Evolutionary conservation across 2,888 invertebrate species (phyloP), one percentile per base, ranked within the genome.

Genomic region (Nezara viridula): DNA sequence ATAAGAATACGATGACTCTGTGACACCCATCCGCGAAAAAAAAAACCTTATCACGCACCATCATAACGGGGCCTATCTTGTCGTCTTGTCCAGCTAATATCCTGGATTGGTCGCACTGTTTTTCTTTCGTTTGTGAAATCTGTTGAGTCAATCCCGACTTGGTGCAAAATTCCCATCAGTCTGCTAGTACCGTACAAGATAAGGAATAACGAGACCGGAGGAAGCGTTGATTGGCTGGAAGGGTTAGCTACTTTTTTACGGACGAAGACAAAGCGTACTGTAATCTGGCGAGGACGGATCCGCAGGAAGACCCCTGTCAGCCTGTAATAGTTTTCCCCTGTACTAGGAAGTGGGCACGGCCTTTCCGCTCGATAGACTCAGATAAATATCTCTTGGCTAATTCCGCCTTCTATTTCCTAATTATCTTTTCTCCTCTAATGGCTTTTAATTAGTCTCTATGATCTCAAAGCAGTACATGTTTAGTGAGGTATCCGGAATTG

Each of bases 321-420:
- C 14, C 16, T 32, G 32, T 66, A 66, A 66, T 66, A 66, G 66
- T 66, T 1, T 66, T 66, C 66, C 32, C 32, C 66, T 66, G 66
- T 66, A 32, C 66, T 66, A 66, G 66, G 66, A 66, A 66, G 66
- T 66, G 32, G 66, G 66, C 32, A 32, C 66, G 66, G 66, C 66
- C 66, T 66, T 66, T 66, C 66, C 66, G 66, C 66, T 19, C 66
- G 66, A 66, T 66, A 66, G 66, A 32, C 32, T 16, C 3, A 66
- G 66, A 66, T 66, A 66, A 60, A 66, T 66, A 66, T 66, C 66
- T 66, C 66, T 66, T 60, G 32, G 32, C 66, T 66, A 66, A 32
- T 66, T 66, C 66, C 32, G 2, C 32, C 44, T 44, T 7, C 44
- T 44, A 44, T 44, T 19, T 66, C 66, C 32, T 66, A 66, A 66